phyloP scores from a whole-genome alignment of 2,888 invertebrate genomes.

The Incurvaria masculella region DNA sequence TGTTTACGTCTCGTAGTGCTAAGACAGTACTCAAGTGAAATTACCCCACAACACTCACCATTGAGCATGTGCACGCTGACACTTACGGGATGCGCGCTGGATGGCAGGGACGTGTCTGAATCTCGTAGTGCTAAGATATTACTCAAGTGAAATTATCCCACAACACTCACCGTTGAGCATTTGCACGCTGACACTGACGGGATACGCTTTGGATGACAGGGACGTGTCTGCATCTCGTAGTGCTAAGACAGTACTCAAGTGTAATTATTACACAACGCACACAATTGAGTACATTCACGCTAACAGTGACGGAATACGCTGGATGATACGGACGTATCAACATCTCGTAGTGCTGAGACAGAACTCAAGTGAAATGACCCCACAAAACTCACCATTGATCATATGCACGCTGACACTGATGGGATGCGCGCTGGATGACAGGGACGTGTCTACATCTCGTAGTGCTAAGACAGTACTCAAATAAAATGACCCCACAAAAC shows the following conservation, averaged over 20 bases:
- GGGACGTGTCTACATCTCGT: too few relatives aligned
- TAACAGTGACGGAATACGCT: slow-evolving; percentile 80
- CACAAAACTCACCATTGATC: slow-evolving; percentile 71
- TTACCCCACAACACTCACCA: slow-evolving; percentile 68
- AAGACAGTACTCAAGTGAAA: too few relatives aligned
- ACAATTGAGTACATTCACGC: slow-evolving; percentile 86
- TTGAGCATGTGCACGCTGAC: slow-evolving; percentile 83
- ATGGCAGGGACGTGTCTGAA: slow-evolving; percentile 87
- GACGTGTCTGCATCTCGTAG: too few relatives aligned
- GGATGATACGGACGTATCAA: slow-evolving; percentile 85
- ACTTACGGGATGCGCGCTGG: slow-evolving; percentile 77
- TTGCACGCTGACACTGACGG: slow-evolving; percentile 79
- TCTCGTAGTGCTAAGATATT: too few relatives aligned
- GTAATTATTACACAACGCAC: too few relatives aligned
- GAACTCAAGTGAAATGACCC: too few relatives aligned
- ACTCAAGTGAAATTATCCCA: too few relatives aligned
- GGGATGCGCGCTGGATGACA: slow-evolving; percentile 81
- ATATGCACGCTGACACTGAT: slow-evolving; percentile 83
- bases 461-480: too few relatives aligned
- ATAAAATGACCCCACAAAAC: too few relatives aligned
- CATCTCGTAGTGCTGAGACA: too few relatives aligned
- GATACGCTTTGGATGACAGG: slow-evolving; percentile 79
- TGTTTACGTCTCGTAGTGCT: too few relatives aligned
- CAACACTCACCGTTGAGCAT: slow-evolving; percentile 75
- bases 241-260: too few relatives aligned